Base-by-base conservation (phyloP, 2,113 vertebrate genomes). In the Epinephelus lanceolatus region DNA sequence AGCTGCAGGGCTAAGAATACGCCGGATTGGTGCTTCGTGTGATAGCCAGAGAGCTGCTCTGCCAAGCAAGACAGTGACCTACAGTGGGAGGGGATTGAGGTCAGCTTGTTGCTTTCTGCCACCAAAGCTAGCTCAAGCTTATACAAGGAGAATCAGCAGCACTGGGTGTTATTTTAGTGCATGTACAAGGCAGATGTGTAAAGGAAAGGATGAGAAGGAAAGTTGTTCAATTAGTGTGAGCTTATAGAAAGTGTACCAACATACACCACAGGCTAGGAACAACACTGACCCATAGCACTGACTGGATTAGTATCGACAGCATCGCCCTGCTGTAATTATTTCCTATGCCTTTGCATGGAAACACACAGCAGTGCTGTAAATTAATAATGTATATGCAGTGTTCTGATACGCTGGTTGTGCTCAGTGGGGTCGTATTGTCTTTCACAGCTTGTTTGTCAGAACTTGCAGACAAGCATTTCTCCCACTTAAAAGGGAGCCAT, bases 61-160 rank as follows among this genome's bases (percentile, higher is more conserved):
- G 71, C 53, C 4, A 42, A 81, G 37, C 81, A 80, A 33, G 61
- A 81, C 71, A 9, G 60, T 89, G 91, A 93, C 90, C 90, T 84
- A 84, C 68, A 85, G 89, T 80, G 84, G 88, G 89, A 80, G 86
- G 72, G 80, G 91, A 93, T 89, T 90, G 83, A 91, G 92, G 91
- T 92, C 86, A 90, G 86, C 76, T 76, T 9, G 71, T 75, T 12
- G 21, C 71, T 86, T 71, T 86, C 73, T 79, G 70, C 68, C 70
- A 67, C 88, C 82, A 81, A 89, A 84, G 80, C 84, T 88, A 84
- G 76, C 80, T 84, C 37, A 72, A 55, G 79, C 80, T 91, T 83
- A 92, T 57, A 76, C 80, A 76, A 87, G 60, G 27, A 47, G 73
- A 81, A 82, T 67, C 69, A 78, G 80, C 23, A 73, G 68, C 40